phyloP scores from a whole-genome alignment of 2,113 vertebrate species.

The Xenopus tropicalis region DNA sequence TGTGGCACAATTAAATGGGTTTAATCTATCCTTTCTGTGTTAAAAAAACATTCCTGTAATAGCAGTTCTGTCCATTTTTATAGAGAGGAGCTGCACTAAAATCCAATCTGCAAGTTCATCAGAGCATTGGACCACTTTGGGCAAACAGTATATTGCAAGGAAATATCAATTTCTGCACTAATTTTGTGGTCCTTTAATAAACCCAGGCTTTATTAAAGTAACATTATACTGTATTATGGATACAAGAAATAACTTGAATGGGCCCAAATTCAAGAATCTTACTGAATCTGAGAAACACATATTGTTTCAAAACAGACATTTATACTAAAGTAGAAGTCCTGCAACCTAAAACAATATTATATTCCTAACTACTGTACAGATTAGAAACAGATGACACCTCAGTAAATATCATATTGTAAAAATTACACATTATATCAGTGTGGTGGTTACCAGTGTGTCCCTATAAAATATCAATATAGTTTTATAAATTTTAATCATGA shows the following conservation, averaged over 20 bases:
- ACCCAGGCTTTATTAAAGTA: constrained; percentile 21
- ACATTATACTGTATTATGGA: constrained; percentile 4
- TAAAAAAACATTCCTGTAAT: no score
- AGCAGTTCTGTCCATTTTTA: background rate
- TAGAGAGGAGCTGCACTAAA: background rate
- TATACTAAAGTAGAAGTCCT: no score
- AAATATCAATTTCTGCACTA: constrained; percentile 12
- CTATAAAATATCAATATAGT: no score
- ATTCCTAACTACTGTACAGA: no score
- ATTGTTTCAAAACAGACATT: background rate
- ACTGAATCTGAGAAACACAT: background rate
- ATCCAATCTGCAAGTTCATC: background rate
- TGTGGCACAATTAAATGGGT: no score
- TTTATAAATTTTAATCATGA: no score
- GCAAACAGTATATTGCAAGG: constrained; percentile 5
- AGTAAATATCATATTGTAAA: no score
- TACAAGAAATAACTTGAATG: constrained; percentile 11
- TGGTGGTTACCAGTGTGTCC: no score
- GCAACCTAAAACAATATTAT: no score
- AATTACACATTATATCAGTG: no score
- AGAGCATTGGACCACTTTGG: background rate
- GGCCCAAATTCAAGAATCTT: background rate
- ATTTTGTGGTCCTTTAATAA: constrained; percentile 18
- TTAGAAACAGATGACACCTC: no score
- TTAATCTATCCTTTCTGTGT: no score